phyloP scores from a whole-genome alignment of 1,140 invertebrate genomes.

The Drosophila paulistorum region DNA sequence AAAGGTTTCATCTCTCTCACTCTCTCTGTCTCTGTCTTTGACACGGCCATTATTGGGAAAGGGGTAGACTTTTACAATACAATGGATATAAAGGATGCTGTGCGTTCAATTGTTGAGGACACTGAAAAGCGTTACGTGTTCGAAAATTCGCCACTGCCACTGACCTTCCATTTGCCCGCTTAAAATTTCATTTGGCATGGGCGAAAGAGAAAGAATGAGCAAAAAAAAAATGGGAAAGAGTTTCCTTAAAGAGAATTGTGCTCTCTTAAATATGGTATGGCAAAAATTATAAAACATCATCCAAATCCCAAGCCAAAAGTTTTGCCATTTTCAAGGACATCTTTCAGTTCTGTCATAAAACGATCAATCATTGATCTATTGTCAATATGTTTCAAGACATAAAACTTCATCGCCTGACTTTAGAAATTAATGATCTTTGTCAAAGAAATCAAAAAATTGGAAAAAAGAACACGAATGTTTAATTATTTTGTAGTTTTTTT shows the following conservation, averaged over 20 bases:
- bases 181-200: conserved; percentile 16
- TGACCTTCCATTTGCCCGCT: conserved; percentile 65
- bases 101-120: conserved; percentile 67
- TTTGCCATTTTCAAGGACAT: conserved; percentile 47
- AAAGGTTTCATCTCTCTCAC: conserved; percentile 35
- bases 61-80: conserved; percentile 58
- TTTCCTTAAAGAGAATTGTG: conserved; percentile 3
- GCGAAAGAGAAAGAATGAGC: conserved; percentile 10
- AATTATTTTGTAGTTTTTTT: background rate
- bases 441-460: background rate
- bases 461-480: background rate
- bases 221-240: background rate
- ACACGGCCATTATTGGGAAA: conserved; percentile 54
- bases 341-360: background rate
- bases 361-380: conserved; percentile 43
- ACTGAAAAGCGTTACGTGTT: conserved; percentile 53
- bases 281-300: conserved; percentile 29
- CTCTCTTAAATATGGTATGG: conserved; percentile 54
- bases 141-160: conserved; percentile 40
- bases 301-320: conserved; percentile 27
- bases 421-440: conserved; percentile 43
- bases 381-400: conserved; percentile 14
- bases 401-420: conserved; percentile 10
- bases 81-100: conserved; percentile 64
- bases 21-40: conserved; percentile 41